Evolutionary conservation across 2,888 invertebrate species (phyloP).

Genomic region (Yponomeuta cagnagella): DNA sequence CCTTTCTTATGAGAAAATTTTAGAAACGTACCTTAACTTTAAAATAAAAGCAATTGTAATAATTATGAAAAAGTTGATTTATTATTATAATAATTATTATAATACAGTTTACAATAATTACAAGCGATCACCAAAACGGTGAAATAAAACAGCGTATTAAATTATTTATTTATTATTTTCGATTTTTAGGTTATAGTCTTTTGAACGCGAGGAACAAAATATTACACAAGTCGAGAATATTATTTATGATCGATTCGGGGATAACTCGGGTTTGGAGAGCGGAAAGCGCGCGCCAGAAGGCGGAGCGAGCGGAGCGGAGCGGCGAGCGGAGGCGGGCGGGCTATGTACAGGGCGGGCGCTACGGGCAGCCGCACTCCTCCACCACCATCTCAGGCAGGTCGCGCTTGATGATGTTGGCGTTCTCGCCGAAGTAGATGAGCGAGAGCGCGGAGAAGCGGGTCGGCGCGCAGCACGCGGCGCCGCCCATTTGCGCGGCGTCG

Average conservation of each 20-base stretch:
- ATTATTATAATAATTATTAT: constrained; percentile 76
- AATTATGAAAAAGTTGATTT: constrained; percentile 77
- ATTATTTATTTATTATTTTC: constrained; percentile 54
- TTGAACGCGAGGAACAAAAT: constrained; percentile 75
- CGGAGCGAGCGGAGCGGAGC: constrained; percentile 16
- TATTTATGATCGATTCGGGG: constrained; percentile 70
- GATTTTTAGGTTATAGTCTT: constrained; percentile 74
- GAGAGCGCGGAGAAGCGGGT: constrained; percentile 94
- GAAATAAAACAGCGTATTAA: constrained; percentile 75
- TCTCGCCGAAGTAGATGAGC: constrained; percentile 92
- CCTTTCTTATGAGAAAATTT: neutral
- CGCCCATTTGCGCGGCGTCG: constrained; percentile 91
- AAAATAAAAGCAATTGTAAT: constrained; percentile 63
- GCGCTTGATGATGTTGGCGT: constrained; percentile 93
- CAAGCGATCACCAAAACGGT: constrained; percentile 76
- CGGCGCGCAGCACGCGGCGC: constrained; percentile 94
- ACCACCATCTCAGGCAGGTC: constrained; percentile 97
- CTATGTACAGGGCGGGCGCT: constrained; percentile 47
- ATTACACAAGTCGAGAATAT: constrained; percentile 74
- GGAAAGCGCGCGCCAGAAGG: constrained; percentile 43
- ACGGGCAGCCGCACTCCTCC: constrained; percentile 96
- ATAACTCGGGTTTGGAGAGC: constrained; percentile 66
- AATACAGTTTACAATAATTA: constrained; percentile 77
- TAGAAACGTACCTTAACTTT: neutral
- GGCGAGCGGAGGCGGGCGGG: constrained; percentile 39